Base-by-base conservation (phyloP, 2,113 vertebrate species). In the Apistogramma diplotaenia region DNA sequence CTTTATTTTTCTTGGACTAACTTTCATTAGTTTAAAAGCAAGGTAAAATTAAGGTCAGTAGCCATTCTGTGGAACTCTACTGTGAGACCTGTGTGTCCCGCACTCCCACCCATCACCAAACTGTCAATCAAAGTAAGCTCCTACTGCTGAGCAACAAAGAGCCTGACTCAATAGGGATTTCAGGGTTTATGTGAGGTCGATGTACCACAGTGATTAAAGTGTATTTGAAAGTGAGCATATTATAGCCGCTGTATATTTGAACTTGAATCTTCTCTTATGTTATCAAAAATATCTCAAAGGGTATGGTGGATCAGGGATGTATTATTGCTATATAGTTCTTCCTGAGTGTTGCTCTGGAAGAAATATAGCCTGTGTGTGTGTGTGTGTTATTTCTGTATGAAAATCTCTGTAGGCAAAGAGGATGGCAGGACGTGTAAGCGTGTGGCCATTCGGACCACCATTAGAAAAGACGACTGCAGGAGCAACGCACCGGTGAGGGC, bases 371-470 rank as follows among this genome's bases (percentile, higher is more conserved):
- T 85, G 49, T 51, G 4, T 40, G 13, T 76, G 27, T 85, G 49
- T 51, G 4, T 40, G 13, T 84, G 11, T 65, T 71, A 79, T 73
- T 27, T 62, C 31, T 86, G 12, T 93, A 61, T 93, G n/a, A 92
- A 37, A 93, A 56, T 92, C 89, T 95, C 89, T 88, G 83, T 82
- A 99, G 98, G 98, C 92, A 98, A 97, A 95, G 96, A 96, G 85
- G 98, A 99, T 78, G 97, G 97, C 89, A 98, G 96, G 86, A 96
- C 97, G 70, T 99, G 98, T 87, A 98, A 99, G 91, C 97, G 97
- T 90, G 96, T 98, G 87, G 96, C 96, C 55, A 97, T 99, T 87
- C 97, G 97, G 89, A 98, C 97, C 61, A 95, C 97, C 29, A 97
- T 99, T 90, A 95, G 96, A 87, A 99, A 96, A 93, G 97, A 97